A percentile compares a stretch with the other conserved stretches of the same genome.
phyloP scores from a whole-genome alignment of 1,140 invertebrate genomes.

The Sycobia sp. region DNA sequence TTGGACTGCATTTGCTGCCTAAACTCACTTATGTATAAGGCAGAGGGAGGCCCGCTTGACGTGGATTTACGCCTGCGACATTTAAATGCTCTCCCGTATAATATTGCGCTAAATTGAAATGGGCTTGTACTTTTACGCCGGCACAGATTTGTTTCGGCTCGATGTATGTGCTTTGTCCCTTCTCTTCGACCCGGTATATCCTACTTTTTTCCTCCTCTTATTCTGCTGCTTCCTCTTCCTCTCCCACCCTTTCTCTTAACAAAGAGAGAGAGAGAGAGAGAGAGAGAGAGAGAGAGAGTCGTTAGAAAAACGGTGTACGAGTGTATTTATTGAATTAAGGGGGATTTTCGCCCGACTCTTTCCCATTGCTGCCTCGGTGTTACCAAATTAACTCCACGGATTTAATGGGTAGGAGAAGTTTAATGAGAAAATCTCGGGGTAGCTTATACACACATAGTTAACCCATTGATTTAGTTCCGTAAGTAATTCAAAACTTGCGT shows the following conservation, averaged over 20 bases:
- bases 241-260: no score
- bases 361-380: neutral
- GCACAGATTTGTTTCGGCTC: slow-evolving; percentile 13
- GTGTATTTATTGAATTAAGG: slow-evolving; percentile 18
- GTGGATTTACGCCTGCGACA: slow-evolving; percentile 37
- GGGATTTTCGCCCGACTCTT: neutral
- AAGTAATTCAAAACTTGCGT: no score
- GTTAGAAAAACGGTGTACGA: neutral
- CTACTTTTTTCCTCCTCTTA: neutral
- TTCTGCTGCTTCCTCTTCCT: no score
- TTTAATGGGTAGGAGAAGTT: neutral
- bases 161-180: neutral
- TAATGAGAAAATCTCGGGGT: neutral
- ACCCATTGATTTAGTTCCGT: no score
- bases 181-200: neutral
- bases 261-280: no score
- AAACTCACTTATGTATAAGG: slow-evolving; percentile 41
- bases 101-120: slow-evolving; percentile 33
- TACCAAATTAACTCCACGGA: neutral
- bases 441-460: no score
- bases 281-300: no score
- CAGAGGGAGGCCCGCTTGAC: slow-evolving; percentile 19
- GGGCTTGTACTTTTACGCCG: slow-evolving; percentile 25
- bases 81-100: slow-evolving; percentile 35
- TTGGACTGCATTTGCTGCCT: slow-evolving; percentile 36